Evolutionary conservation across 2,797 vertebrate species (phyloP).

Genomic region (Danio tinwini): DNA sequence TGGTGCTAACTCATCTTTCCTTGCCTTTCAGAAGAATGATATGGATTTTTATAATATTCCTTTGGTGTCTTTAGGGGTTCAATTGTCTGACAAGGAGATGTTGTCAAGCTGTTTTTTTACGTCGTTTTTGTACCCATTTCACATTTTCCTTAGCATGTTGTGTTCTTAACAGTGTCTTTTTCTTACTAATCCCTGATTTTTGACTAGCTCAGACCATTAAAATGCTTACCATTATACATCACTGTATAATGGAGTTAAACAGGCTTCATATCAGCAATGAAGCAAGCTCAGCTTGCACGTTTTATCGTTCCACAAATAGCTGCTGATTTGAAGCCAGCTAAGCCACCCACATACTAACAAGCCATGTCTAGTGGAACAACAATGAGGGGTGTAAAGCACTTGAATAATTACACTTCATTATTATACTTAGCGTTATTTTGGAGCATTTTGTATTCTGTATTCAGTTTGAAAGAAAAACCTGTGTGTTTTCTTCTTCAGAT

Average conservation of each 20-base stretch:
- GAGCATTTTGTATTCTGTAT: background rate
- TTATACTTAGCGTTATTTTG: background rate
- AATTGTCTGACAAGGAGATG: background rate
- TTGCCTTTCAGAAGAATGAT: conserved; percentile 5
- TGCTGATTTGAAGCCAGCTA: conserved; percentile 40
- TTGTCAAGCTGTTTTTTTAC: conserved; percentile 18
- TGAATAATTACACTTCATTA: conserved; percentile 8
- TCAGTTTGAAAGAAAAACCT: background rate
- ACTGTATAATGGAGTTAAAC: conserved; percentile 16
- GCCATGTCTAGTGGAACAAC: conserved; percentile 14
- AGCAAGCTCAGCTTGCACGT: conserved; percentile 4
- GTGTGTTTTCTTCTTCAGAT: background rate
- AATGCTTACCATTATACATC: conserved; percentile 18
- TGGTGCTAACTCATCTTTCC: conserved; percentile 2
- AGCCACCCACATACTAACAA: conserved; percentile 29
- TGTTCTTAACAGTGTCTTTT: conserved; percentile 7
- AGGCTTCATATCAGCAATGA: conserved; percentile 16
- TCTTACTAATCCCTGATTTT: background rate
- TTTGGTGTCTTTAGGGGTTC: background rate
- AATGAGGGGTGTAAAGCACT: background rate
- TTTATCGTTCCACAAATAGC: conserved; percentile 31
- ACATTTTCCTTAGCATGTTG: background rate
- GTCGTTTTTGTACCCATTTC: conserved; percentile 1
- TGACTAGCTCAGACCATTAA: background rate
- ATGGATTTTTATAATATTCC: background rate